Base-by-base conservation (phyloP, 2,888 invertebrate genomes). In the Microdon myrmicae region DNA sequence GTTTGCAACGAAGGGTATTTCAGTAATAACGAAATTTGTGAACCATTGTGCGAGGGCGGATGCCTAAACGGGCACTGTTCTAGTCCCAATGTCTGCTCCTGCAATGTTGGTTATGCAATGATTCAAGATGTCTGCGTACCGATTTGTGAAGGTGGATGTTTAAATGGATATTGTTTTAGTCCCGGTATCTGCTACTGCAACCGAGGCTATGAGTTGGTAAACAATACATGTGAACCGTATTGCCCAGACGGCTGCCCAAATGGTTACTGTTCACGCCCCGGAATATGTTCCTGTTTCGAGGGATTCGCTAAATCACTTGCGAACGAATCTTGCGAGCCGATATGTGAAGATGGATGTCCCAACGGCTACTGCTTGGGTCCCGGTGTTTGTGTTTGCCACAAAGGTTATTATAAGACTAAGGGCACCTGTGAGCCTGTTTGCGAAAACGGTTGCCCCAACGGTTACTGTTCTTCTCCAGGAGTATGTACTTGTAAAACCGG, bases 1-100 rank as follows among this genome's bases (percentile, higher is more conserved):
- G 53, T 32, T 3, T 45, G 45, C 8, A 2, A 86, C 61, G 76
- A 81, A 1, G 89, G 89, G 0, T 90, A 81, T 75, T 54, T 31
- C 7, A 60, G 66, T 12, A 3, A n/a, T 3, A 19, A 34, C 1
- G 9, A 38, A 4, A 19, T 12, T 4, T 60, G 51, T 16, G 41
- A 49, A 32, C 60, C 54, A 4, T 1, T 37, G 9, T 54, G 54
- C 16, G 16, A 10, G 3, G 14, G 41, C n/a, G 32, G 19, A 19
- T 60, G 60, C 31, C 1, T 10, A 6, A 43, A 71, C 49, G 79
- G 79, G 1, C 32, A 16, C 2, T 80, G 79, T 53, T 47, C 29
- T 10, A 61, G 71, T 2, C 75, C 77, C 0, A 47, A 54, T 1
- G 56, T 32, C 2, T 79, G 79, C 22, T 19, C 10, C 3, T 79